These are phyloP conservation scores for Elysia chlorotica DNA, from an alignment of 1,140 invertebrate species.

Conservation along the genomic window DNA sequence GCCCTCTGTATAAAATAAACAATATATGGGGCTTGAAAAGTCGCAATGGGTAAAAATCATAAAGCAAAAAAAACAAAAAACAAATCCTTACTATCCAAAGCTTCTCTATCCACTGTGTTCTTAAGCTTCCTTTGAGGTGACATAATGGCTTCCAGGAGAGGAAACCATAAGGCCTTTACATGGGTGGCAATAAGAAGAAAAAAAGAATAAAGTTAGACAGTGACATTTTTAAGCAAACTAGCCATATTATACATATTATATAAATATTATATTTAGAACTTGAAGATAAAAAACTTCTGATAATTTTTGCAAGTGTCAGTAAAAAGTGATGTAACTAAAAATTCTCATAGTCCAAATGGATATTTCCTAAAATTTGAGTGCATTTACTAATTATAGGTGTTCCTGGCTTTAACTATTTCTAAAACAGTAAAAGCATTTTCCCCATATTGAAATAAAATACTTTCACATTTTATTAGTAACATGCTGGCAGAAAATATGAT, in stretches of 20 bases:
- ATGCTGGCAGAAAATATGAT: too few species aligned
- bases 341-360: background rate
- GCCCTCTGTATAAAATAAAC: too few species aligned
- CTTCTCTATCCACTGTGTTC: conserved; percentile 47
- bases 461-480: too few species aligned
- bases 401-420: too few species aligned
- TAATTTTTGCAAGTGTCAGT: background rate
- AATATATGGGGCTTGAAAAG: too few species aligned
- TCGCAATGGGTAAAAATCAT: too few species aligned
- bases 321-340: background rate
- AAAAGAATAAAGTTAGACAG: conserved; percentile 1
- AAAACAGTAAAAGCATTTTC: too few species aligned
- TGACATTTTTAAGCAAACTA: background rate
- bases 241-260: too few species aligned
- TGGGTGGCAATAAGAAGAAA: background rate
- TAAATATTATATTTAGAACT: too few species aligned
- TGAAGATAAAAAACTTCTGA: background rate
- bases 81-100: conserved; percentile 49
- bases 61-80: too few species aligned
- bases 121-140: conserved; percentile 63
- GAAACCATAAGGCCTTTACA: conserved; percentile 65
- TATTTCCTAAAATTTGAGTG: background rate
- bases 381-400: background rate
- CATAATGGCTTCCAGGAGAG: conserved; percentile 65
- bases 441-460: too few species aligned